phyloP scores from a whole-genome alignment of 2,797 vertebrate genomes.

The Sparidentex hasta region DNA sequence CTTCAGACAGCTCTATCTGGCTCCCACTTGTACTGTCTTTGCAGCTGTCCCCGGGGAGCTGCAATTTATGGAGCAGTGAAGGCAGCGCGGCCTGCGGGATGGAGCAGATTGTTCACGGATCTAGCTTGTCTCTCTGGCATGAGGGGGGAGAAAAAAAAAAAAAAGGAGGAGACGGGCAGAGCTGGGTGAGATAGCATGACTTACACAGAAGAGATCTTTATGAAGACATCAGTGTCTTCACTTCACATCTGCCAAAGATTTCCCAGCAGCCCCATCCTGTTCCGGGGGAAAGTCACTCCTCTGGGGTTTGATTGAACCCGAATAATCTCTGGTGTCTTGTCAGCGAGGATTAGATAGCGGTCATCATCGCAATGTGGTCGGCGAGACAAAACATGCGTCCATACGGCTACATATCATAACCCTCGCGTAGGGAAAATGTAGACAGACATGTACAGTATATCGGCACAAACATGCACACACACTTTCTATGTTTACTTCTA shows the following conservation, averaged over 20 bases:
- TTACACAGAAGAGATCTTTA: constrained; percentile 62
- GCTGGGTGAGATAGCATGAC: constrained; percentile 46
- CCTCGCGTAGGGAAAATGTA: neutral
- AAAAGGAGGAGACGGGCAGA: constrained; percentile 32
- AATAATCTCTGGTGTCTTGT: constrained; percentile 42
- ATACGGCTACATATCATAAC: constrained; percentile 18
- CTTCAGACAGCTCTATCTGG: constrained; percentile 82
- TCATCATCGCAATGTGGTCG: constrained; percentile 2
- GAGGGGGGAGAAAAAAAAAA: constrained; percentile 15
- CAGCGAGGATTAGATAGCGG: constrained; percentile 56
- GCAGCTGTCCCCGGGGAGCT: constrained; percentile 74
- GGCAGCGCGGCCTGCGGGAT: constrained; percentile 63
- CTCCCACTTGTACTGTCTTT: constrained; percentile 68
- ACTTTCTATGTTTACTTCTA: constrained; percentile 52
- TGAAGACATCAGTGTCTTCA: constrained; percentile 84
- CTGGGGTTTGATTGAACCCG: constrained; percentile 50
- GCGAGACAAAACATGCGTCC: constrained; percentile 61
- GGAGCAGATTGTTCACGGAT: constrained; percentile 83
- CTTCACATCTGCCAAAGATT: constrained; percentile 78
- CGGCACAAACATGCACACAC: constrained; percentile 1
- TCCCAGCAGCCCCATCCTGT: constrained; percentile 60
- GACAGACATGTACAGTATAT: constrained; percentile 10
- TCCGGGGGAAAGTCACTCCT: constrained; percentile 54
- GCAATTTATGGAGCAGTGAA: constrained; percentile 81
- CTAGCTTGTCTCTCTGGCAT: constrained; percentile 68